Conservation (phyloP, 2,888 invertebrate species). For the Heliconius cydno region DNA sequence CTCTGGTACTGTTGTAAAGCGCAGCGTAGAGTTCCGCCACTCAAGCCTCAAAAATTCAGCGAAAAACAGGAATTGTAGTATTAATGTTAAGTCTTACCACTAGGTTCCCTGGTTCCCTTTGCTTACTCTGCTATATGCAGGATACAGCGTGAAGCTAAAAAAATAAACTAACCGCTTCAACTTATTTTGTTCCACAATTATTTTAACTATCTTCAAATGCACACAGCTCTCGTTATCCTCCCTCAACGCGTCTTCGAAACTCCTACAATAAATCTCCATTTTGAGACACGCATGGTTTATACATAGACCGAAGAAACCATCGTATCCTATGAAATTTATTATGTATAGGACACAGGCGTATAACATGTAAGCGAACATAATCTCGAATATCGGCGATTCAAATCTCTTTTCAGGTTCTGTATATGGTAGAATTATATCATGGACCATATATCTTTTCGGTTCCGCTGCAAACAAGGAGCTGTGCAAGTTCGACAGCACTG, state of each 20-base stretch:
- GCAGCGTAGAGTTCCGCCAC: too few relatives aligned
- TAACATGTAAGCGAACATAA: slow-evolving; percentile 56
- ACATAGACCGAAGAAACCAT: slow-evolving; percentile 63
- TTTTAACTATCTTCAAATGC: slow-evolving; percentile 50
- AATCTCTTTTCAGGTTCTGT: slow-evolving; percentile 54
- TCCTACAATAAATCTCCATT: slow-evolving; percentile 60
- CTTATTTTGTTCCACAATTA: slow-evolving; percentile 61
- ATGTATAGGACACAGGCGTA: slow-evolving; percentile 54
- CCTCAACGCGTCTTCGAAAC: slow-evolving; percentile 58
- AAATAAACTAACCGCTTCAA: slow-evolving; percentile 56
- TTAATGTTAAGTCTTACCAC: too few relatives aligned
- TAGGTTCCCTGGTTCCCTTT: too few relatives aligned
- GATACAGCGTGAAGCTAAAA: too few relatives aligned
- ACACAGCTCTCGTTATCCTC: slow-evolving; percentile 36
- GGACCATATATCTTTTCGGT: slow-evolving; percentile 61
- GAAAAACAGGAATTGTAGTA: too few relatives aligned
- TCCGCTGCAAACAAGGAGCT: slow-evolving; percentile 52
- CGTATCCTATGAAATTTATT: slow-evolving; percentile 61
- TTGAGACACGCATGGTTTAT: slow-evolving; percentile 69
- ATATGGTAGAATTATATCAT: slow-evolving; percentile 60
- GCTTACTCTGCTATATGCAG: too few relatives aligned
- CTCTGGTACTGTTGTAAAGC: too few relatives aligned
- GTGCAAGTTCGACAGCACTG: slow-evolving; percentile 53
- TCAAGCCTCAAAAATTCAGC: too few relatives aligned
- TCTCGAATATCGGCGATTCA: slow-evolving; percentile 61